Evolutionary conservation across 2,888 invertebrate genomes (phyloP).

Genomic region (Elmis aenea): DNA sequence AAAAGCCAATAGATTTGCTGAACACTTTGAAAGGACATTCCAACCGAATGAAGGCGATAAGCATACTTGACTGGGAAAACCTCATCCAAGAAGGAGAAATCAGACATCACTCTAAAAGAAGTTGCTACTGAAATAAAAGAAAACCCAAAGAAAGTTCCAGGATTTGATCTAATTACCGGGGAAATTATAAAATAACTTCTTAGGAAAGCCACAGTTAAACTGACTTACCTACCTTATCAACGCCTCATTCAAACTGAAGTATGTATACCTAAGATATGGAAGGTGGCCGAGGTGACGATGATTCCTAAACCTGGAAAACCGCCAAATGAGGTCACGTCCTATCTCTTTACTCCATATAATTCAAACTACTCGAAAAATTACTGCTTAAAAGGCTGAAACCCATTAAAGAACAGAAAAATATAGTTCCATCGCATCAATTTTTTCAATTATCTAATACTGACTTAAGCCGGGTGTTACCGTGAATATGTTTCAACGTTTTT

Average conservation of each 20-base stretch:
- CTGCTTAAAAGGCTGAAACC: constrained; percentile 15
- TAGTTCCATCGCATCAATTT: constrained; percentile 9
- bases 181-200: constrained; percentile 18
- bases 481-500: too few relatives aligned
- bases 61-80: constrained; percentile 3
- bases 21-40: constrained; percentile 6
- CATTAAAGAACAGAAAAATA: constrained; percentile 10
- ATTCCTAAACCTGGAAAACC: constrained; percentile 23
- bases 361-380: constrained; percentile 26
- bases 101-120: constrained; percentile 4
- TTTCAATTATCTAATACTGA: too few relatives aligned
- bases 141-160: constrained; percentile 21
- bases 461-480: too few relatives aligned
- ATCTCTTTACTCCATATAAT: constrained; percentile 25
- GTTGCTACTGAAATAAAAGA: background rate
- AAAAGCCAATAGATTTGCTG: constrained; percentile 5
- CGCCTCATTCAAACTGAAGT: too few relatives aligned
- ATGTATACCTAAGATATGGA: constrained; percentile 17
- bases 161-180: constrained; percentile 26
- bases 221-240: constrained; percentile 4
- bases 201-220: constrained; percentile 14
- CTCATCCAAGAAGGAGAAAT: constrained; percentile 5
- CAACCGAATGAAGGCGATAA: constrained; percentile 4
- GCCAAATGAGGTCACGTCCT: constrained; percentile 16
- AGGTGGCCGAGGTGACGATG: constrained; percentile 27